Conservation (phyloP, 2,113 vertebrate species). For the Xyliphius kryptos region DNA sequence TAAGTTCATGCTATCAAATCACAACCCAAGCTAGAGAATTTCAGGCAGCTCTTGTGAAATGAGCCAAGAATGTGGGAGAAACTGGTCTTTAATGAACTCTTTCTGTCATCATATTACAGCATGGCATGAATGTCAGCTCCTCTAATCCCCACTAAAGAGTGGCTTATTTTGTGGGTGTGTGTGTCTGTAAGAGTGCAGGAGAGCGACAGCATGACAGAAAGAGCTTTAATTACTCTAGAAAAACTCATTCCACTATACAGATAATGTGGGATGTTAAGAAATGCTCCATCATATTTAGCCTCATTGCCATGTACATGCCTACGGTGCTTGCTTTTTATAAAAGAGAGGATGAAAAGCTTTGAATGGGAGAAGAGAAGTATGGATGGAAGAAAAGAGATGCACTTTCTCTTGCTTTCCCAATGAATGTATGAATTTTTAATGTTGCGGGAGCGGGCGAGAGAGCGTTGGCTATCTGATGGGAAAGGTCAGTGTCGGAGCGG, state of each 20-base stretch:
- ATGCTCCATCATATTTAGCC: not conserved
- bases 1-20: no score
- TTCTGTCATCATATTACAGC: slow-evolving; percentile 22
- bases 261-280: no score
- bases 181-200: slow-evolving; percentile 25
- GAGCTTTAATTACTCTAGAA: no score
- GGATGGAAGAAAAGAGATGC: slow-evolving; percentile 34
- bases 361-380: slow-evolving; percentile 32
- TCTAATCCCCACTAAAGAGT: slow-evolving; percentile 53
- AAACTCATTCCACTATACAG: no score
- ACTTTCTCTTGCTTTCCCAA: slow-evolving; percentile 1
- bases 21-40: not conserved
- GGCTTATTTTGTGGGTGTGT: slow-evolving; percentile 41
- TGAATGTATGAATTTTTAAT: slow-evolving; percentile 26
- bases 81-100: slow-evolving; percentile 29
- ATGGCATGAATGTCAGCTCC: slow-evolving; percentile 26
- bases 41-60: not conserved
- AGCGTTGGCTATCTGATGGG: slow-evolving; percentile 62
- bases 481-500: slow-evolving; percentile 54
- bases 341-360: slow-evolving; percentile 5
- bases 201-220: not conserved
- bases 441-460: slow-evolving; percentile 36
- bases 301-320: slow-evolving; percentile 9
- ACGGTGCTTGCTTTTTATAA: slow-evolving; percentile 5
- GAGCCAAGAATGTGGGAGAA: not conserved